Evolutionary conservation across 2,888 invertebrate species (phyloP).

Genomic region (Dendrolimus houi): DNA sequence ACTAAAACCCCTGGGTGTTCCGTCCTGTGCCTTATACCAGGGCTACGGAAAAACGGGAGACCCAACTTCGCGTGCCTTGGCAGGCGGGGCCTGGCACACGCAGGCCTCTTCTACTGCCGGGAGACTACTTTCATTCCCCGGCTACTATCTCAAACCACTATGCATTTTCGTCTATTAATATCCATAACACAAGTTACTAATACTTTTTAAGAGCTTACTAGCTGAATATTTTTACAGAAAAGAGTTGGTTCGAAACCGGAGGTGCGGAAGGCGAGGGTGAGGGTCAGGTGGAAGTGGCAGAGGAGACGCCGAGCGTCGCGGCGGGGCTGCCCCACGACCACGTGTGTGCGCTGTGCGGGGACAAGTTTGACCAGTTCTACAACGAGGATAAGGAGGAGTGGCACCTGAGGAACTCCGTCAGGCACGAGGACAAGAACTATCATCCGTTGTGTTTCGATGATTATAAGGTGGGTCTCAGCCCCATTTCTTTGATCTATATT

Average conservation of each 20-base stretch:
- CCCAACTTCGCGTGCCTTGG: too few species aligned
- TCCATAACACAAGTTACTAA: too few species aligned
- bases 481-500: too few species aligned
- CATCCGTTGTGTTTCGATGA: constrained; percentile 95
- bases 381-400: constrained; percentile 98
- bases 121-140: too few species aligned
- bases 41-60: too few species aligned
- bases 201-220: too few species aligned
- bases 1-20: too few species aligned
- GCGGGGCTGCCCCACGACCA: constrained; percentile 80
- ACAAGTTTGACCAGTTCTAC: constrained; percentile 95
- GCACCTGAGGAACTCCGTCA: constrained; percentile 91
- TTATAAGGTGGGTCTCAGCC: constrained; percentile 77
- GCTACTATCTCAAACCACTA: too few species aligned
- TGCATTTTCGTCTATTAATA: too few species aligned
- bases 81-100: too few species aligned
- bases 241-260: constrained; percentile 91
- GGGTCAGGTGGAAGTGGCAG: constrained; percentile 35
- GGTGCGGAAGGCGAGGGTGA: constrained; percentile 43
- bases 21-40: too few species aligned
- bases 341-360: constrained; percentile 92
- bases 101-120: too few species aligned
- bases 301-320: constrained; percentile 79
- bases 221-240: constrained; percentile 70
- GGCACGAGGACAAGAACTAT: constrained; percentile 85